These are phyloP conservation scores for Pachycephala philippinensis DNA, from an alignment of 2,113 vertebrate species.

Conservation along the genomic window DNA sequence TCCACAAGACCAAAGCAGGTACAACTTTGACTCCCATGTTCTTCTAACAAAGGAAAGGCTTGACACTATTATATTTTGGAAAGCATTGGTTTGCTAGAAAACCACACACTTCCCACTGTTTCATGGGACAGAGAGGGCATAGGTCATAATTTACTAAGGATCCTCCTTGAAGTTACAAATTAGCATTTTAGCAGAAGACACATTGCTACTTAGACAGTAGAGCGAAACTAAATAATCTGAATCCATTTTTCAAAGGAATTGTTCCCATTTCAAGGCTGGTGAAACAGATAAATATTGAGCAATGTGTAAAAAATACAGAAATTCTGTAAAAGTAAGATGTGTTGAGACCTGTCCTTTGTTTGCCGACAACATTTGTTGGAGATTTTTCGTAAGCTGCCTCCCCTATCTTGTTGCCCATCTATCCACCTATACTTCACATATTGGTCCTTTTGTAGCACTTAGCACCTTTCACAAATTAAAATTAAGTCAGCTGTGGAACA, in stretches of 20 bases:
- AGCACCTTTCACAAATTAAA: not conserved
- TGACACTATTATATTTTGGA: not conserved
- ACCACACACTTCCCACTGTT: not conserved
- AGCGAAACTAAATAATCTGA: not conserved
- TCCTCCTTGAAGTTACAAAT: not conserved
- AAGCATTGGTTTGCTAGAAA: not conserved
- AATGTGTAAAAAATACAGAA: not conserved
- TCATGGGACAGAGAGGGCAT: not conserved
- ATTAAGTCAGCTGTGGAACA: not conserved
- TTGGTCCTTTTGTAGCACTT: not conserved
- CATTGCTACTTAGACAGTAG: not conserved
- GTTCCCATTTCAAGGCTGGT: not conserved
- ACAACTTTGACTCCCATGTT: not conserved
- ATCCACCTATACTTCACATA: not conserved
- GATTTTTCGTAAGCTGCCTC: not conserved
- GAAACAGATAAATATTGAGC: not conserved
- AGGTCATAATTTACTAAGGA: not conserved
- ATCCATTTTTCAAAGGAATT: not conserved
- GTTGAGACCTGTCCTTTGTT: not conserved
- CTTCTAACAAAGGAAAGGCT: not conserved
- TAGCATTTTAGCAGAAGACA: not conserved
- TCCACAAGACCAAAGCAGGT: not conserved
- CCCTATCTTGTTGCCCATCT: not conserved
- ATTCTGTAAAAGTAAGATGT: not conserved
- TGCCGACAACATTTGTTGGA: not conserved